These are phyloP conservation scores for Bombus difficillimus DNA, from an alignment of 1,140 invertebrate genomes.

Conservation along the genomic window DNA sequence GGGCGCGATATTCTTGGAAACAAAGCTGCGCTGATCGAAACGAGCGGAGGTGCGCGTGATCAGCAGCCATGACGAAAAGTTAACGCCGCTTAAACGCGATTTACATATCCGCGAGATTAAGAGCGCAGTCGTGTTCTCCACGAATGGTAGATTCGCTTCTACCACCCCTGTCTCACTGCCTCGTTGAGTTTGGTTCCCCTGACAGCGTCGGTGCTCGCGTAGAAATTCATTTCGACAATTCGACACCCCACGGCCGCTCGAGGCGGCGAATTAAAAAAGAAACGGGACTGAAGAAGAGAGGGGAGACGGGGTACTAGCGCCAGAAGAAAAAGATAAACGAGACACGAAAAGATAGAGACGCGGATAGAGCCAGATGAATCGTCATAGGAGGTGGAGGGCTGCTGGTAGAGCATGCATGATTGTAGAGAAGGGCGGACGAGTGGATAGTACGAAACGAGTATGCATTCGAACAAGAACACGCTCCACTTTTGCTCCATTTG, in stretches of 20 bases:
- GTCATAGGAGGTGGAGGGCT: neutral
- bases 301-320: too few relatives aligned
- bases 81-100: conserved; percentile 27
- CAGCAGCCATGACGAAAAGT: conserved; percentile 29
- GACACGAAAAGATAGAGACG: conserved; percentile 10
- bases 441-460: conserved; percentile 26
- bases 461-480: conserved; percentile 57
- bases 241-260: neutral
- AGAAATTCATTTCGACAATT: conserved; percentile 40
- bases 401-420: neutral
- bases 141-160: conserved; percentile 12
- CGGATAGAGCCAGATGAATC: neutral
- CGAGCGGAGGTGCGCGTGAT: neutral
- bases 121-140: conserved; percentile 22
- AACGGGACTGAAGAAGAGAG: neutral
- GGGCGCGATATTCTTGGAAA: neutral
- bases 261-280: neutral
- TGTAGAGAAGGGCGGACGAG: neutral
- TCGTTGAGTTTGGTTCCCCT: too few relatives aligned
- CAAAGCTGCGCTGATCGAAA: conserved; percentile 9
- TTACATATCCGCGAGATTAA: conserved; percentile 42
- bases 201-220: neutral
- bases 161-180: neutral
- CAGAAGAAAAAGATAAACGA: conserved; percentile 35
- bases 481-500: conserved; percentile 75